Evolutionary conservation across 37 sponge, comb jelly and placozoan species (phyloP), one percentile per base, ranked within the genome.

Genomic region (Ephydatia muelleri): DNA sequence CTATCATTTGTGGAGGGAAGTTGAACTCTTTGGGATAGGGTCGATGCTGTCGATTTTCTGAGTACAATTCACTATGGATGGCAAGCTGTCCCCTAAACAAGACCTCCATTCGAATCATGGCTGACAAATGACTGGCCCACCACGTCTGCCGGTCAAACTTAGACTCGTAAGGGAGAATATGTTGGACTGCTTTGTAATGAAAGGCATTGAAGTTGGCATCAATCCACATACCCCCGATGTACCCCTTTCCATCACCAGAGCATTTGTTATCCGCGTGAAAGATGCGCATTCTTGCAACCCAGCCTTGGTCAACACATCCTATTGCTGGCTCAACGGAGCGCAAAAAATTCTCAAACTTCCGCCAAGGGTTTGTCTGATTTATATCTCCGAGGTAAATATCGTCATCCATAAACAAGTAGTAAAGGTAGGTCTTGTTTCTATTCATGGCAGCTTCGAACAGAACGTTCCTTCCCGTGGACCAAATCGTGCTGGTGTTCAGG

Each of bases 391-490:
- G 14, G 11, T 14, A 0, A 79, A 79, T 25, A 23, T 79, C 80
- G 33, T 79, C 80, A 30, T 79, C 80, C 64, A 79, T 47, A n/a
- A 79, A 79, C 6, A 79, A 12, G 65, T 79, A 79, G 31, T 79
- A 79, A 2, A 47, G 33, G 26, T 79, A 79, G 27, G 66, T 33
- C 30, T 34, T 65, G 1, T 49, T 65, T 6, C 80, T 79, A 8
- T 28, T 16, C 33, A 34, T 79, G 30, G 80, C 80, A 19, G 65
- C 21, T 49, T 28, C 29, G 29, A 34, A 79, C 16, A 79, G 36
- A 2, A 79, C 37, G 23, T 79, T 79, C 26, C 80, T 79, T 26
- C 80, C 80, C 26, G 66, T 79, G 25, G 80, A 12, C 80, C 80
- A 79, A 27, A 67, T 49, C 2, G 30, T 31, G 31, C 9, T 47